Conservation (phyloP, 2,797 vertebrate species). For the Pseudochromis fuscus region DNA sequence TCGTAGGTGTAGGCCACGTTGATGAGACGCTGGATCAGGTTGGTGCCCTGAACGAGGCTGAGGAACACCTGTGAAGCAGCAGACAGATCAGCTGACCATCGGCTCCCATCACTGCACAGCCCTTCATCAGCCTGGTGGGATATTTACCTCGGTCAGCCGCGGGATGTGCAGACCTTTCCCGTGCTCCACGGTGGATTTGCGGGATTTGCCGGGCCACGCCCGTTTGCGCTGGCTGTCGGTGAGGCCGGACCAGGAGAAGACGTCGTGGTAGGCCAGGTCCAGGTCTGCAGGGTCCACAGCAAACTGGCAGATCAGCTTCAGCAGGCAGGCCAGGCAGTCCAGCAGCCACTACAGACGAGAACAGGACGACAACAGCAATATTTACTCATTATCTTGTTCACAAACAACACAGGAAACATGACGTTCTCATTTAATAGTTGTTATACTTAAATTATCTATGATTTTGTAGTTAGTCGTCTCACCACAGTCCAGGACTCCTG, state of each 20-base stretch:
- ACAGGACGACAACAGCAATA: too few relatives aligned
- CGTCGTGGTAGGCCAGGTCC: constrained; percentile 97
- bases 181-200: constrained; percentile 94
- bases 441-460: too few relatives aligned
- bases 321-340: constrained; percentile 97
- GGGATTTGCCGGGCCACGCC: constrained; percentile 95
- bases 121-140: neutral
- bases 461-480: too few relatives aligned
- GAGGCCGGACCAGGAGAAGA: constrained; percentile 97
- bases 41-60: constrained; percentile 95
- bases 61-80: constrained; percentile 90
- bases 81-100: neutral
- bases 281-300: constrained; percentile 97
- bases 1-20: constrained; percentile 99
- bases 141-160: constrained; percentile 92
- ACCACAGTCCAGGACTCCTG: constrained; percentile 99
- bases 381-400: too few relatives aligned
- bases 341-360: constrained; percentile 90
- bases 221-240: constrained; percentile 94
- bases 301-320: constrained; percentile 99
- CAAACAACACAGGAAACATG: too few relatives aligned
- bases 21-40: constrained; percentile 96
- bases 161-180: constrained; percentile 96
- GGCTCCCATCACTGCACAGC: neutral
- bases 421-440: neutral